A percentile compares a stretch with the other conserved stretches of the same genome.
These are phyloP conservation scores for Otocyon megalotis DNA, from an alignment of 2,113 vertebrate genomes.

Conservation along the genomic window DNA sequence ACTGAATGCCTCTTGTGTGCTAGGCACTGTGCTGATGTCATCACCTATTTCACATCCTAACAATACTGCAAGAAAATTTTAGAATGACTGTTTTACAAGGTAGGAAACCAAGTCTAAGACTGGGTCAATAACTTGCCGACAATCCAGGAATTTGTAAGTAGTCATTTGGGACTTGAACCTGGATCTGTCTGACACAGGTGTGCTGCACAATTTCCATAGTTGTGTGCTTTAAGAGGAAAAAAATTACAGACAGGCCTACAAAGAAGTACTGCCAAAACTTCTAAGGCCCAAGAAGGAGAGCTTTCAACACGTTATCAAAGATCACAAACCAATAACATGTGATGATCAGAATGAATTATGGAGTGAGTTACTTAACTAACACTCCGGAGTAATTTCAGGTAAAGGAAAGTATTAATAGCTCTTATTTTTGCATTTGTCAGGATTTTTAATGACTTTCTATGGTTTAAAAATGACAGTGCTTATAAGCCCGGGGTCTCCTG, in stretches of 20 bases:
- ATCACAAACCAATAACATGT: not conserved
- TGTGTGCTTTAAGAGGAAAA: not conserved
- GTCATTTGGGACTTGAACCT: conserved; percentile 23
- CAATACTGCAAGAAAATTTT: not conserved
- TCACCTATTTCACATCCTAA: not conserved
- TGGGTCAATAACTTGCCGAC: not conserved
- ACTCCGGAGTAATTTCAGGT: conserved; percentile 24
- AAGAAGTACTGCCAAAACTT: not conserved
- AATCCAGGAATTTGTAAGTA: not conserved
- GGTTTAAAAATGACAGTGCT: not conserved
- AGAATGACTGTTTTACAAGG: not conserved
- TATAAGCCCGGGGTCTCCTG: not conserved
- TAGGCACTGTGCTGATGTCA: not conserved
- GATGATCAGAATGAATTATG: conserved; percentile 36
- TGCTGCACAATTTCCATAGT: not conserved
- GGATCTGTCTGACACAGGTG: conserved; percentile 8
- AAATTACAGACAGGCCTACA: not conserved
- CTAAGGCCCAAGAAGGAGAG: conserved; percentile 19
- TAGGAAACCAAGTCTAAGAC: not conserved
- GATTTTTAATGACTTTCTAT: conserved; percentile 37
- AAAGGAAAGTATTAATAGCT: conserved; percentile 45
- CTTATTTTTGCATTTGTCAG: conserved; percentile 35
- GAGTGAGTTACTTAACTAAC: conserved; percentile 24
- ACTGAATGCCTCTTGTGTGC: not conserved
- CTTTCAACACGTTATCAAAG: conserved; percentile 45